A percentile compares a stretch with the other conserved stretches of the same genome.
phyloP scores from a whole-genome alignment of 2,888 invertebrate genomes.

The Sphinx pinastri region DNA sequence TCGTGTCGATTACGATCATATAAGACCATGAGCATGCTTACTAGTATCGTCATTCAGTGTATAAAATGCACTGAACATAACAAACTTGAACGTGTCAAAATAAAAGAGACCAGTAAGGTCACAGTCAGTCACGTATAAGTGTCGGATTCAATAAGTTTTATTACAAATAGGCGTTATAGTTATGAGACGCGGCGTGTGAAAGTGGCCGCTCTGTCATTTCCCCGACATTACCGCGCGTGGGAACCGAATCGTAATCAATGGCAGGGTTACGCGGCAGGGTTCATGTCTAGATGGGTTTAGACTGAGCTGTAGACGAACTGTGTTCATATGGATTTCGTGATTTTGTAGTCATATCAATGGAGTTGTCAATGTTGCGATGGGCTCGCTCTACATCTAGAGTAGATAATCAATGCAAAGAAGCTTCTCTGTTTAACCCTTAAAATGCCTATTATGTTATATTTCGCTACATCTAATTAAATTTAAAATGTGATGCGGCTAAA shows the following conservation, averaged over 20 bases:
- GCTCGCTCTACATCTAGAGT: no score
- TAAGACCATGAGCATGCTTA: no score
- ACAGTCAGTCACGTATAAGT: neutral
- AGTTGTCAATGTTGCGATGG: neutral
- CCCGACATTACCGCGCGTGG: constrained; percentile 61
- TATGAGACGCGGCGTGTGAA: constrained; percentile 53
- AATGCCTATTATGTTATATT: no score
- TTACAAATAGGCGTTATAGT: constrained; percentile 35
- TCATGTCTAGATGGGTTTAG: neutral
- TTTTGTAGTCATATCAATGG: neutral
- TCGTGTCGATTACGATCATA: no score
- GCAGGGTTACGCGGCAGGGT: constrained; percentile 15
- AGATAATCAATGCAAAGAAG: no score
- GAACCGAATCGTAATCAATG: constrained; percentile 38
- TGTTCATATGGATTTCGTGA: neutral
- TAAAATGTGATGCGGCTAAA: no score
- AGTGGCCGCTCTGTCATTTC: constrained; percentile 60
- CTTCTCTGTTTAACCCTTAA: no score
- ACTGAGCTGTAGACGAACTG: neutral
- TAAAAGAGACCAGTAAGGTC: neutral
- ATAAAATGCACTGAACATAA: no score
- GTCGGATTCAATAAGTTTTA: constrained; percentile 33
- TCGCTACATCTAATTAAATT: no score
- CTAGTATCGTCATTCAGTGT: no score
- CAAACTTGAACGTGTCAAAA: no score